These are phyloP conservation scores for Microtus richardsoni DNA, from an alignment of 2,113 vertebrate species.

Conservation along the genomic window DNA sequence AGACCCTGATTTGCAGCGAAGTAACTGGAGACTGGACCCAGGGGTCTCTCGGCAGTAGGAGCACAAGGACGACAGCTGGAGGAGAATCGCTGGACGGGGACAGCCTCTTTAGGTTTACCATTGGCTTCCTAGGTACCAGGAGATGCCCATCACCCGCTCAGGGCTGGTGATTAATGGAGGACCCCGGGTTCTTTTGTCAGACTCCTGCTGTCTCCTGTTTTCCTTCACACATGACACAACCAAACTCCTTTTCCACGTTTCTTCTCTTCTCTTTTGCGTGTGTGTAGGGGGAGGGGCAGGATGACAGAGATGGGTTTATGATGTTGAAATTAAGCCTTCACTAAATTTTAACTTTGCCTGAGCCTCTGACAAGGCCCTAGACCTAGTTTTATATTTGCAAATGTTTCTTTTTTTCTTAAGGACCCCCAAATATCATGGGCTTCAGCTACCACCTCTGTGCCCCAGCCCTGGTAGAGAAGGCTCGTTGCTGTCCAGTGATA, in stretches of 20 bases:
- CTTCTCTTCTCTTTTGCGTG: not conserved
- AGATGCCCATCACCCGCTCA: not conserved
- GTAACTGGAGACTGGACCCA: not conserved
- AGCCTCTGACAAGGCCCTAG: not conserved
- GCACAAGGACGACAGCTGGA: not conserved
- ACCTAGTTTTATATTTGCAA: not conserved
- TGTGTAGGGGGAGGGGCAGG: not conserved
- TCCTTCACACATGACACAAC: constrained; percentile 47
- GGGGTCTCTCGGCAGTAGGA: not conserved
- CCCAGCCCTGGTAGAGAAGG: constrained; percentile 27
- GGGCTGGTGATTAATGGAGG: constrained; percentile 61
- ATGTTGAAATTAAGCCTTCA: not conserved
- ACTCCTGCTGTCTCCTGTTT: constrained; percentile 59
- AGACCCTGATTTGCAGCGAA: not conserved
- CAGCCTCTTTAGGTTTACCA: not conserved
- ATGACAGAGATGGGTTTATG: constrained; percentile 6
- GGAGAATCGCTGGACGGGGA: not conserved
- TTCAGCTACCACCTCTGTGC: not conserved
- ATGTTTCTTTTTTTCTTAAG: constrained; percentile 3
- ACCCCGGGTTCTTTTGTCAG: constrained; percentile 7
- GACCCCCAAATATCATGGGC: not conserved
- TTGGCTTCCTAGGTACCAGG: constrained; percentile 55
- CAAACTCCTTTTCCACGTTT: not conserved
- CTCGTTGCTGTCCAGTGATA: constrained; percentile 75
- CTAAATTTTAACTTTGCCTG: not conserved